Conservation (phyloP, 2,888 invertebrate genomes). For the Polymixis flavicincta region DNA sequence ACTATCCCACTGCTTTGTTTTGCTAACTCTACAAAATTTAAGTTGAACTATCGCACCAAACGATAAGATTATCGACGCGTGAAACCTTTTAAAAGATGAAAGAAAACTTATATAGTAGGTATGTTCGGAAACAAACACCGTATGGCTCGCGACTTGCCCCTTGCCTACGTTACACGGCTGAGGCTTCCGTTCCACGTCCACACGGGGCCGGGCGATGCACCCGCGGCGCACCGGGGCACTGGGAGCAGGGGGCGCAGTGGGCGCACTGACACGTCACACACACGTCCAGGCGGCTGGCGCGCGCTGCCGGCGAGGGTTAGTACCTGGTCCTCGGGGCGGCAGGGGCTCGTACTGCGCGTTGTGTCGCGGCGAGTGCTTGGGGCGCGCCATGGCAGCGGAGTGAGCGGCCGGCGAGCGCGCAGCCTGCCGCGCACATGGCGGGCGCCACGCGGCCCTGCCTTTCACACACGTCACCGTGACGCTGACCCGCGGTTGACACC, state of each 20-base stretch:
- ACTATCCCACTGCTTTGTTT: constrained; percentile 21
- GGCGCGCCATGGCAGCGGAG: constrained; percentile 88
- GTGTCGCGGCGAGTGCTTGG: constrained; percentile 89
- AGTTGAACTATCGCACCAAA: constrained; percentile 26
- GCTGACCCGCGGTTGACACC: constrained; percentile 50
- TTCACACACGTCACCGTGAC: constrained; percentile 77
- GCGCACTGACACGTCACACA: constrained; percentile 22
- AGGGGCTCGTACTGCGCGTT: constrained; percentile 84
- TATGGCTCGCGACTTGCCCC: constrained; percentile 15
- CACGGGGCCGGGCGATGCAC: constrained; percentile 30
- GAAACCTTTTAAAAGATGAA: constrained; percentile 50
- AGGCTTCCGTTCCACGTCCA: constrained; percentile 57
- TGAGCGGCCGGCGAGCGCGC: constrained; percentile 73
- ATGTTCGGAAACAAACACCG: constrained; percentile 29
- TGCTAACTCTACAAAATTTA: constrained; percentile 18
- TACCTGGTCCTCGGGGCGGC: constrained; percentile 90
- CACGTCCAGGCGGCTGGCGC: not conserved
- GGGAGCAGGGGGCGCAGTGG: not conserved
- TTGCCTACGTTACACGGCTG: constrained; percentile 21
- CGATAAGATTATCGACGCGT: constrained; percentile 45
- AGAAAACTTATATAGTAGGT: constrained; percentile 47
- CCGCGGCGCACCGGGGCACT: constrained; percentile 2
- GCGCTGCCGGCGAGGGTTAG: constrained; percentile 11
- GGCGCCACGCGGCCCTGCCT: constrained; percentile 76
- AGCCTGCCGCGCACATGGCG: constrained; percentile 60